Conservation (phyloP, 2,113 vertebrate species). For the Mus spicilegus region DNA sequence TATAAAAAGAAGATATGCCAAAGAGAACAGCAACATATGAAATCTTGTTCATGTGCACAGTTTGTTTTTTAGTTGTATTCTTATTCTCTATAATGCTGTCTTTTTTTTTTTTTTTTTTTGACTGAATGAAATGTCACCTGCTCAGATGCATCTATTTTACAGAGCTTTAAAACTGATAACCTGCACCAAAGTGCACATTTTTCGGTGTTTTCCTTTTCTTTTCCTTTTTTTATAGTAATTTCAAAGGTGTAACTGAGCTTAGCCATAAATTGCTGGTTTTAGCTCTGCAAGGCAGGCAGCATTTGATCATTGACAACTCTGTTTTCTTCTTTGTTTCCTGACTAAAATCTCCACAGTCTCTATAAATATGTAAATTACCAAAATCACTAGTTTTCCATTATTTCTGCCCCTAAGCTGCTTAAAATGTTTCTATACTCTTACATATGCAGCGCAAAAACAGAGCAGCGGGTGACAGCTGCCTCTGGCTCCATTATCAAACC, state of each 20-base stretch:
- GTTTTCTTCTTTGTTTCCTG: conserved; percentile 75
- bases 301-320: conserved; percentile 72
- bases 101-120: neutral
- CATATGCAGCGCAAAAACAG: conserved; percentile 72
- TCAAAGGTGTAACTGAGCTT: conserved; percentile 79
- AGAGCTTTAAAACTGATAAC: conserved; percentile 52
- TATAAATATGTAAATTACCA: conserved; percentile 71
- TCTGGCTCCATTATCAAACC: conserved; percentile 60
- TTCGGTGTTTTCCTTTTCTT: conserved; percentile 41
- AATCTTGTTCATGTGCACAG: conserved; percentile 9
- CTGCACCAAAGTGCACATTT: conserved; percentile 40
- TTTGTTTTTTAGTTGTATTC: neutral
- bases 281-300: conserved; percentile 51
- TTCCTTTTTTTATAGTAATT: conserved; percentile 43
- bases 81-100: conserved; percentile 17
- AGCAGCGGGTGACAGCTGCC: conserved; percentile 74
- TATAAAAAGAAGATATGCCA: conserved; percentile 33
- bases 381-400: conserved; percentile 67
- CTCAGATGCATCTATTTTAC: conserved; percentile 59
- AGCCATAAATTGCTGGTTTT: conserved; percentile 76
- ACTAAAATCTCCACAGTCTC: conserved; percentile 61
- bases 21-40: neutral
- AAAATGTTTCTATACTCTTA: conserved; percentile 66
- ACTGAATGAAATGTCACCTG: conserved; percentile 64
- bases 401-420: conserved; percentile 66